Evolutionary conservation across 2,888 invertebrate species (phyloP), one percentile per base, ranked within the genome.

Genomic region (Tenodera sinensis): DNA sequence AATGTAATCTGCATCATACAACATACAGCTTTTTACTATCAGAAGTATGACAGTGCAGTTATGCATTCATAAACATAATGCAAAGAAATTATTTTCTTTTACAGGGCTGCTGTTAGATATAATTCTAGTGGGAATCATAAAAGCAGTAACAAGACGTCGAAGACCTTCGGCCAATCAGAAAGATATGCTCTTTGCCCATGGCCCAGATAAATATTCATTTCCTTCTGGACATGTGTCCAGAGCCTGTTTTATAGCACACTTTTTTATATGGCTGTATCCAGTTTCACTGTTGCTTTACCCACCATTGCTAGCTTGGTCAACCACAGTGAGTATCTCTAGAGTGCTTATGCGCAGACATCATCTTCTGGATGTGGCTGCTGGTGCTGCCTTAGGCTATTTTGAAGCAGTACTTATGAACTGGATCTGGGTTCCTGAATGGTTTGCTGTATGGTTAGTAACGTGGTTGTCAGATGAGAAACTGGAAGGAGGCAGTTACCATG

Each of bases 171-270:
- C 95, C 30, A 95, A 96, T 92, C 93, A 94, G 90, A 95, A 95
- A 91, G 97, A 97, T 92, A 95, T 96, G 91, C 93, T 96, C 90
- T 95, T 95, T 81, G 94, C 94, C 3, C 91, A 97, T 28, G 97
- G 98, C 0, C 97, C 98, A 0, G 98, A 98, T 93, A 97, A 98
- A 92, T 99, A 96, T 93, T 96, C 97, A 86, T 99, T 99, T 93
- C 99, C 99, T 20, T 99, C 99, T 0, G 99, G 99, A 0, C 99
- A 99, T 93, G 96, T 98, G 0, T 98, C 98, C 42, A 94, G 99
- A 91, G 96, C 98, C 0, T 95, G 96, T 7, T 95, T 97, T 92
- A 94, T 99, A 30, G 94, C 96, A 6, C 95, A 96, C 90, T 97
- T 97, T 92, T 96, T 98, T 91, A 94, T 95, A 7, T 93, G 94